Percentiles rank a stretch among this genome's conserved stretches.
These are phyloP conservation scores for Scomber scombrus DNA, from an alignment of 2,113 vertebrate genomes.

Conservation along the genomic window DNA sequence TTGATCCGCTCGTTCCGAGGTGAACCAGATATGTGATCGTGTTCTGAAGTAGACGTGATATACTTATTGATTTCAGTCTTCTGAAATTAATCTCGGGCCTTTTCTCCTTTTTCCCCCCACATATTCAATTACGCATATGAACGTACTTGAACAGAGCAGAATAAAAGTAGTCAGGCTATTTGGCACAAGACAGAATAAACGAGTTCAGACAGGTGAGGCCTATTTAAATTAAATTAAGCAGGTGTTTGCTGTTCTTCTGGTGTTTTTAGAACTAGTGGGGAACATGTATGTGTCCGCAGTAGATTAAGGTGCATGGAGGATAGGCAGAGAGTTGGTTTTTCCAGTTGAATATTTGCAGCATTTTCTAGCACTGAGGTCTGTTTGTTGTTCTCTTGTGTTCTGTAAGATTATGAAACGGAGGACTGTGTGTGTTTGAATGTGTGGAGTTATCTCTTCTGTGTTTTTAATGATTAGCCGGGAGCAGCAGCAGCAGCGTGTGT, in stretches of 20 bases:
- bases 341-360: conserved; percentile 19
- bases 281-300: neutral
- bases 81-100: conserved; percentile 74
- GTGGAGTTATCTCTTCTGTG: conserved; percentile 74
- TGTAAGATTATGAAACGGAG: conserved; percentile 57
- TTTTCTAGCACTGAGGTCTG: conserved; percentile 52
- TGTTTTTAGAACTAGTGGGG: neutral
- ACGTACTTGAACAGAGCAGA: neutral
- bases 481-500: conserved; percentile 35
- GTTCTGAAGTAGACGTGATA: conserved; percentile 75
- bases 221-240: neutral
- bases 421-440: conserved; percentile 59
- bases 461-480: conserved; percentile 81
- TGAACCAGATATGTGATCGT: conserved; percentile 69
- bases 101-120: conserved; percentile 58
- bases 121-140: neutral
- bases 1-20: conserved; percentile 68
- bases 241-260: neutral
- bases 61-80: conserved; percentile 78
- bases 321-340: neutral
- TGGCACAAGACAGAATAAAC: neutral
- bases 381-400: conserved; percentile 57
- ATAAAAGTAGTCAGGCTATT: conserved; percentile 12
- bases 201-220: neutral
- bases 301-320: no score